Percentiles rank a stretch among this genome's conserved stretches.
phyloP scores from a whole-genome alignment of 2,797 vertebrate species.

The Menidia menidia region DNA sequence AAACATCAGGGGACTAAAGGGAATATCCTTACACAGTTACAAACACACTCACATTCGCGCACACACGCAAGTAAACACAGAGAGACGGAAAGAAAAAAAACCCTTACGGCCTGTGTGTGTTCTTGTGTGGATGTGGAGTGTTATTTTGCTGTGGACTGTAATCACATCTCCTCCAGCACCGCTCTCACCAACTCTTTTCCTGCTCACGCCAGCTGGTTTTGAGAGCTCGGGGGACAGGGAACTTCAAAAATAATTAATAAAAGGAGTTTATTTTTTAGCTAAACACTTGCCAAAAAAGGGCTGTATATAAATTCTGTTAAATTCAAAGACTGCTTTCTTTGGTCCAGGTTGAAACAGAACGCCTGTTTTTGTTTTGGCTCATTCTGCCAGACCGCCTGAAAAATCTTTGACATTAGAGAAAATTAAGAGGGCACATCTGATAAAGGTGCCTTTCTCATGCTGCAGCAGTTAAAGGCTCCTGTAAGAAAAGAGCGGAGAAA shows the following conservation, averaged over 20 bases:
- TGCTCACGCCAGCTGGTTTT: conserved; percentile 52
- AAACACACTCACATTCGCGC: conserved; percentile 4
- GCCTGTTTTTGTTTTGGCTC: conserved; percentile 26
- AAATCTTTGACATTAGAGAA: conserved; percentile 7
- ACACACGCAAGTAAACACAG: conserved; percentile 4
- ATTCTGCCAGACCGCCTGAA: conserved; percentile 17
- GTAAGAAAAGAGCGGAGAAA: conserved; percentile 16
- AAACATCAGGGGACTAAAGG: conserved; percentile 24
- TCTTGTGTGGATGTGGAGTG: conserved; percentile 18
- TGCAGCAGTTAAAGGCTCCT: conserved; percentile 19
- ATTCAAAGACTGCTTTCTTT: conserved; percentile 45
- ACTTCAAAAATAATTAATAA: conserved; percentile 66
- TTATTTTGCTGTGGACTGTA: conserved; percentile 42
- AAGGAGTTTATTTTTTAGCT: conserved; percentile 47
- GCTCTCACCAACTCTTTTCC: conserved; percentile 23
- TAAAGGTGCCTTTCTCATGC: conserved; percentile 15
- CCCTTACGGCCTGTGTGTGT: conserved; percentile 6
- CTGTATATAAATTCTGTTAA: conserved; percentile 26
- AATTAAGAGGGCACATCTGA: conserved; percentile 12
- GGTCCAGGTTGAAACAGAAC: conserved; percentile 26
- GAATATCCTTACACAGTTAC: conserved; percentile 16
- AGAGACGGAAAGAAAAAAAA: conserved; percentile 2
- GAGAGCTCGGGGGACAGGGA: conserved; percentile 42
- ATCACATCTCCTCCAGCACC: conserved; percentile 41
- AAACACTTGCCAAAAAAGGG: conserved; percentile 41